These are phyloP conservation scores for Fabriciana adippe DNA, from an alignment of 2,888 invertebrate genomes.

Conservation along the genomic window DNA sequence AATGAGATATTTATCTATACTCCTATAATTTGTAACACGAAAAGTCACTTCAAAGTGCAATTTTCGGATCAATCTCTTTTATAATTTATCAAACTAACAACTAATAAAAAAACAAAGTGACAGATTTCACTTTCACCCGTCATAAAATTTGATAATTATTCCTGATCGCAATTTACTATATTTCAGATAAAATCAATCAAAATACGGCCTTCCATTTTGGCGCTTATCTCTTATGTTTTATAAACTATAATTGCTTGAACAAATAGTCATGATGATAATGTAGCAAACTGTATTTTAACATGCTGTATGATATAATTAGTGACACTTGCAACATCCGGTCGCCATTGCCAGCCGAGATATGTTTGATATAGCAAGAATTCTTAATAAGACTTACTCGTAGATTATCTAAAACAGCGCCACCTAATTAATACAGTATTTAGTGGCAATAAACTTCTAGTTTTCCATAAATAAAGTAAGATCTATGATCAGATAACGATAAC, in stretches of 20 bases:
- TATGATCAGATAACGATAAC: slow-evolving; percentile 4
- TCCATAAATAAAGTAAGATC: slow-evolving; percentile 16
- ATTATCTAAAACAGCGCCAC: slow-evolving; percentile 13
- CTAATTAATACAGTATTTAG: slow-evolving; percentile 21
- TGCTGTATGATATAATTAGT: slow-evolving; percentile 46
- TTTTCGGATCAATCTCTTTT: slow-evolving; percentile 8
- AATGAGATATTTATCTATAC: too few relatives aligned
- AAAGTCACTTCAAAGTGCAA: too few relatives aligned
- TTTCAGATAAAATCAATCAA: slow-evolving; percentile 2
- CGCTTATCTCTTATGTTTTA: neutral
- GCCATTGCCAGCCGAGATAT: slow-evolving; percentile 34
- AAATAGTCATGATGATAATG: slow-evolving; percentile 6
- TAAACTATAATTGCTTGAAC: slow-evolving; percentile 15
- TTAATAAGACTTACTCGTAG: slow-evolving; percentile 15
- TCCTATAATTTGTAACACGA: too few relatives aligned
- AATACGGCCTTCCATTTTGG: slow-evolving; percentile 7
- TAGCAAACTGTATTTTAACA: slow-evolving; percentile 4
- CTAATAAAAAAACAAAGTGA: slow-evolving; percentile 28
- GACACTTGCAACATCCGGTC: slow-evolving; percentile 56
- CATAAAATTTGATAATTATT: slow-evolving; percentile 45
- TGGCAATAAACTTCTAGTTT: slow-evolving; percentile 20
- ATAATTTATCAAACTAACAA: slow-evolving; percentile 18
- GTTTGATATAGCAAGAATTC: slow-evolving; percentile 23
- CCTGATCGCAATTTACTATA: slow-evolving; percentile 9
- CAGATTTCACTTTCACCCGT: slow-evolving; percentile 61